Conservation (phyloP, 2,888 invertebrate genomes). For the Doris montereyensis region DNA sequence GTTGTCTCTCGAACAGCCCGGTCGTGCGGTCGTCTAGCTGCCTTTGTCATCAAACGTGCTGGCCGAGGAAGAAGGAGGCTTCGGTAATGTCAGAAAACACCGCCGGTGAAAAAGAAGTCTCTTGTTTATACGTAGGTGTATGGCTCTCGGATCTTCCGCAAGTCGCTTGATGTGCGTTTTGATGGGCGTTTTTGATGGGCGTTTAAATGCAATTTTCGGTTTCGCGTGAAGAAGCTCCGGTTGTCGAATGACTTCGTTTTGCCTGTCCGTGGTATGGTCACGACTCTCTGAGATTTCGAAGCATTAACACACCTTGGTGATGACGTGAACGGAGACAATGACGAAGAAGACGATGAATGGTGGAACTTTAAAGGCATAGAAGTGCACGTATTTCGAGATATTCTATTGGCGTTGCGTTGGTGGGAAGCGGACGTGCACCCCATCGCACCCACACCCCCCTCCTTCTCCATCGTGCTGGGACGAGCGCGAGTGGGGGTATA, state of each 20-base stretch:
- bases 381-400: too few relatives aligned
- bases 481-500: too few relatives aligned
- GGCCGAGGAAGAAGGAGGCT: constrained; percentile 44
- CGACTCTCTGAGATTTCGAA: too few relatives aligned
- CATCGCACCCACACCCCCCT: too few relatives aligned
- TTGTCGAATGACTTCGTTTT: too few relatives aligned
- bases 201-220: too few relatives aligned
- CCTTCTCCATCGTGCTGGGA: too few relatives aligned
- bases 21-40: constrained; percentile 17
- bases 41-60: constrained; percentile 46
- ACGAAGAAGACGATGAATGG: neutral
- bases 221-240: too few relatives aligned
- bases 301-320: too few relatives aligned
- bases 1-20: neutral
- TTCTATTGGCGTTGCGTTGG: too few relatives aligned
- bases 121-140: neutral
- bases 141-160: constrained; percentile 4
- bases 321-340: neutral
- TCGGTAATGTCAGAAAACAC: neutral
- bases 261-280: too few relatives aligned
- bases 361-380: neutral
- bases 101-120: constrained; percentile 24
- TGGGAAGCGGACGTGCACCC: too few relatives aligned
- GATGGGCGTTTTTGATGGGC: neutral
- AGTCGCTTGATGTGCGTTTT: neutral